These are phyloP conservation scores for Polypedilum pembai DNA, from an alignment of 1,140 invertebrate species.

Conservation along the genomic window DNA sequence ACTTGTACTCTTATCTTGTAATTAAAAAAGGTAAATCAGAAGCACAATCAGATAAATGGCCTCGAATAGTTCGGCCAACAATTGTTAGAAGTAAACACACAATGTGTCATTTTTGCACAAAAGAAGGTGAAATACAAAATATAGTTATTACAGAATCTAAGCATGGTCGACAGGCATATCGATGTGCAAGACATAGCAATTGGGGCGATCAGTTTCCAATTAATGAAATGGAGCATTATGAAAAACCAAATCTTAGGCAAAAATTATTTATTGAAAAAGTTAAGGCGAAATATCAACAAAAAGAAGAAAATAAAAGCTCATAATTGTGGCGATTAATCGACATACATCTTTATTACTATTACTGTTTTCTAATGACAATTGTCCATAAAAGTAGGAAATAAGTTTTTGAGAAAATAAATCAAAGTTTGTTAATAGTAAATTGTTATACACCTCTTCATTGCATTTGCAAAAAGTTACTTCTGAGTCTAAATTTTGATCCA, in stretches of 20 bases:
- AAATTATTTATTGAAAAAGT: not conserved
- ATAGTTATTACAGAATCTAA: slow-evolving; percentile 66
- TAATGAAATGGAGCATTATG: slow-evolving; percentile 33
- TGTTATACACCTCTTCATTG: not conserved
- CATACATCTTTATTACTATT: not conserved
- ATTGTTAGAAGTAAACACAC: slow-evolving; percentile 58
- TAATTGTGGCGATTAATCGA: not conserved
- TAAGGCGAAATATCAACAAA: not conserved
- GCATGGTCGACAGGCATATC: slow-evolving; percentile 60
- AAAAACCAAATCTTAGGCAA: not conserved
- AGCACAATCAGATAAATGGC: slow-evolving; percentile 57
- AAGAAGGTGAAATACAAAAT: slow-evolving; percentile 64
- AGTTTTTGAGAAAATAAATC: not conserved
- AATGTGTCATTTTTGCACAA: slow-evolving; percentile 70
- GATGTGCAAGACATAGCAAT: slow-evolving; percentile 57
- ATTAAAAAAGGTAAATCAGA: slow-evolving; percentile 64
- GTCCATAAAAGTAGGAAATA: not conserved
- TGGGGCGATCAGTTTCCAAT: slow-evolving; percentile 70
- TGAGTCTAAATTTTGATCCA: not conserved
- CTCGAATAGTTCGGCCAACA: slow-evolving; percentile 62
- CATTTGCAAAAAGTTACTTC: not conserved
- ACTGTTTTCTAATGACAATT: not conserved
- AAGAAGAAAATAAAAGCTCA: not conserved
- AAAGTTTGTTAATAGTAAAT: not conserved
- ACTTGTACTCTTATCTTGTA: slow-evolving; percentile 67